Evolutionary conservation across 2,113 vertebrate species (phyloP).

Genomic region (Malurus melanocephalus): DNA sequence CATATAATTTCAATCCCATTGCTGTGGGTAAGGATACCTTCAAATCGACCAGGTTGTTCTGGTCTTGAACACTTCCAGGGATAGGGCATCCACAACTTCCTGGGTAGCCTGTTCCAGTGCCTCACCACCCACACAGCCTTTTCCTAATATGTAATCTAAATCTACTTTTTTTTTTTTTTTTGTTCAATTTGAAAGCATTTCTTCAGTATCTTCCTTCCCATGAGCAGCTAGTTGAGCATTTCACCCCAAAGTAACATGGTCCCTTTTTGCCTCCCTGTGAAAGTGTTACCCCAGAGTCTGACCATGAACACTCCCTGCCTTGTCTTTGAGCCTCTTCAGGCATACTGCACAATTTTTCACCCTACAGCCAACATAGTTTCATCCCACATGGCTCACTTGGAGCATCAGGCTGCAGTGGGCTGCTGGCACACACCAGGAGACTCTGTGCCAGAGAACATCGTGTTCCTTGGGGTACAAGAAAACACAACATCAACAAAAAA

Average conservation of each 20-base stretch:
- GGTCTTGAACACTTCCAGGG: not conserved
- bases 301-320: not conserved
- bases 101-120: not conserved
- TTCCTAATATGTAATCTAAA: not conserved
- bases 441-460: not conserved
- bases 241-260: not conserved
- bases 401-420: not conserved
- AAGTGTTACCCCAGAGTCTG: rapidly evolving
- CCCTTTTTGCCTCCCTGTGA: not conserved
- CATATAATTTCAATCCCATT: rapidly evolving
- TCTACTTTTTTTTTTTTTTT: not conserved
- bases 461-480: not conserved
- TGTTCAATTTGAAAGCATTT: not conserved
- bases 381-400: not conserved
- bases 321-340: not conserved
- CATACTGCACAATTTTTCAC: not conserved
- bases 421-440: not conserved
- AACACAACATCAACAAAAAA: not conserved
- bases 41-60: not conserved
- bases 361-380: not conserved
- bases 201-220: not conserved
- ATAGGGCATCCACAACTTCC: not conserved
- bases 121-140: not conserved
- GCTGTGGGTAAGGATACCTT: not conserved
- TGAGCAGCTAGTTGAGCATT: not conserved